Evolutionary conservation across 2,888 invertebrate genomes (phyloP), one percentile per base, ranked within the genome.

Genomic region (Acanthosepion esculentum): DNA sequence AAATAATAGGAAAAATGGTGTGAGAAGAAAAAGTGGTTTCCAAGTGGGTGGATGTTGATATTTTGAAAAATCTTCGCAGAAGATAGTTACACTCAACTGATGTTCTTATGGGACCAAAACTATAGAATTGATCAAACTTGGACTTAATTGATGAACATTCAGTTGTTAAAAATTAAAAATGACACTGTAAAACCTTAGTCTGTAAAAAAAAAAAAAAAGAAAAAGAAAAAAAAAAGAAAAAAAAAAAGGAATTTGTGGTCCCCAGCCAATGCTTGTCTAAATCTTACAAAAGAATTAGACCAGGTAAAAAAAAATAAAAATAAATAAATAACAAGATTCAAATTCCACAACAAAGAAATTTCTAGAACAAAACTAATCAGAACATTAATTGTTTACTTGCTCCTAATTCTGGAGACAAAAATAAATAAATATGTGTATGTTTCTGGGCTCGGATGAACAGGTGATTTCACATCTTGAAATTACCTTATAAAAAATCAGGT

Each of bases 81-180:
- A 15, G n/a, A 78, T 15, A n/a, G 23, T 78, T 78, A 78, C 59
- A 59, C 33, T 78, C 78, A 78, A 78, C 78, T 78, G 78, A 78
- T 78, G 78, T 78, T 78, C n/a, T 59, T 59, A 59, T 78, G n/a
- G n/a, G 78, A 78, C n/a, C 78, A 78, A 78, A 78, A 78, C n/a
- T n/a, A 12, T 10, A 78, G 78, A 78, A 78, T 78, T 78, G 78
- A 78, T 78, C 78, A n/a, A 78, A 78, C n/a, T 78, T 78, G 78
- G 78, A 78, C 78, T n/a, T 78, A n/a, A 78, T 23, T 78, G n/a
- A 78, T 78, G n/a, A 78, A 78, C 78, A 78, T 78, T 33, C n/a
- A 78, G 78, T 10, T 78, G 78, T 78, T 33, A 78, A 78, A 78
- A 78, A 33, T 78, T 59, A 59, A 59, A 59, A 50, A 50, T 12